Percentiles rank a stretch among this genome's conserved stretches.
phyloP scores from a whole-genome alignment of 2,797 vertebrate genomes.

The Anolis apletophallus region DNA sequence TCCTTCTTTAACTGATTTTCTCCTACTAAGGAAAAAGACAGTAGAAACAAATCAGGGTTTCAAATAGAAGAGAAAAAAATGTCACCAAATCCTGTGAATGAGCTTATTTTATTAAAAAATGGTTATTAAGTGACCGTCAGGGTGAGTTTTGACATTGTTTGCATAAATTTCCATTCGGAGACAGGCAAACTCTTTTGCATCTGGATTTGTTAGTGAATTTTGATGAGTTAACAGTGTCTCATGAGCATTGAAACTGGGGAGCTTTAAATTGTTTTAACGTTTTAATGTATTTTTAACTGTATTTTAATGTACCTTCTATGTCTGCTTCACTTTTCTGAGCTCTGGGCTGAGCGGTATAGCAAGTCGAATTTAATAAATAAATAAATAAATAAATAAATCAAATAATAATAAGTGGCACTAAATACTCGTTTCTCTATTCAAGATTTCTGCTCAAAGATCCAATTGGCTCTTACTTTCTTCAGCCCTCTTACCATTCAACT shows the following conservation, averaged over 20 bases:
- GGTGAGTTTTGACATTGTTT: neutral
- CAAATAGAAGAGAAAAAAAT: too few relatives aligned
- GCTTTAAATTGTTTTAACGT: too few relatives aligned
- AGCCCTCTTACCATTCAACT: neutral
- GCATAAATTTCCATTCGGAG: neutral
- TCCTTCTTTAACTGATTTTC: neutral
- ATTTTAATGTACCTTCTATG: too few relatives aligned
- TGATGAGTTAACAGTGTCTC: neutral
- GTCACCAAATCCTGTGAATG: too few relatives aligned
- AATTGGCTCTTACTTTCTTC: neutral
- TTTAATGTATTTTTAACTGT: too few relatives aligned
- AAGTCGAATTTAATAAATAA: too few relatives aligned
- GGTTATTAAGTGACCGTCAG: neutral
- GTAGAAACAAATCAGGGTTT: too few relatives aligned
- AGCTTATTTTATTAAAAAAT: too few relatives aligned
- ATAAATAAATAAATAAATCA: too few relatives aligned
- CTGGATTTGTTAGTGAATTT: neutral
- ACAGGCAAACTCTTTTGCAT: neutral
- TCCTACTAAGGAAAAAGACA: too few relatives aligned
- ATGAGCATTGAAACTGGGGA: neutral
- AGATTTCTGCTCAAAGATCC: neutral
- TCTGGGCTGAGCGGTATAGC: too few relatives aligned
- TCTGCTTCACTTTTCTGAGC: too few relatives aligned
- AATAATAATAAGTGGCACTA: neutral
- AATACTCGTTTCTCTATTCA: neutral